A percentile compares a stretch with the other conserved stretches of the same genome.
Evolutionary conservation across 2,113 vertebrate species (phyloP).

Genomic region (Addax nasomaculatus): DNA sequence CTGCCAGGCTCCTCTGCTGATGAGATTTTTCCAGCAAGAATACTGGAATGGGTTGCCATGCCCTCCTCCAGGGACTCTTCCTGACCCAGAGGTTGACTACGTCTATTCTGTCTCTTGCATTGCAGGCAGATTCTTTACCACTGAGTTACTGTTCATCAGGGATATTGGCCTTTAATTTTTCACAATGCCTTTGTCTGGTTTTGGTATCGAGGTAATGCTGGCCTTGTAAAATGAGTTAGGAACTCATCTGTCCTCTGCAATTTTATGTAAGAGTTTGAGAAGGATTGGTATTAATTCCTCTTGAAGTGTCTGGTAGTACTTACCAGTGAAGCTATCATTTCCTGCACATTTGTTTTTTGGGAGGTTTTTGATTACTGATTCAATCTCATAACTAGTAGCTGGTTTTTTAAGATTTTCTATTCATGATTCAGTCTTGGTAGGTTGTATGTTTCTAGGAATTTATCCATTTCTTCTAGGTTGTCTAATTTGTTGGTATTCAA

Average conservation of each 20-base stretch:
- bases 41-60: not conserved
- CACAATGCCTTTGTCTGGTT: not conserved
- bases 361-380: not conserved
- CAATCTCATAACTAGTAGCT: not conserved
- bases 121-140: not conserved
- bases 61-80: not conserved
- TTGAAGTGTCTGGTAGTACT: not conserved
- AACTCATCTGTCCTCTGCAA: not conserved
- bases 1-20: not conserved
- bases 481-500: not conserved
- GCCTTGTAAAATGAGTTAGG: not conserved
- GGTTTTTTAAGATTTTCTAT: not conserved
- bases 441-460: not conserved
- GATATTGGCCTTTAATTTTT: not conserved
- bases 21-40: not conserved
- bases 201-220: not conserved
- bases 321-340: not conserved
- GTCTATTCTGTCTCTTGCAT: not conserved
- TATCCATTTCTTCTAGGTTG: not conserved
- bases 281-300: not conserved
- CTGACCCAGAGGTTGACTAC: not conserved
- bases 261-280: not conserved
- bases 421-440: not conserved
- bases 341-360: not conserved
- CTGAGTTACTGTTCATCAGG: not conserved